Base-by-base conservation (phyloP, 2,113 vertebrate genomes). In the Junco hyemalis region DNA sequence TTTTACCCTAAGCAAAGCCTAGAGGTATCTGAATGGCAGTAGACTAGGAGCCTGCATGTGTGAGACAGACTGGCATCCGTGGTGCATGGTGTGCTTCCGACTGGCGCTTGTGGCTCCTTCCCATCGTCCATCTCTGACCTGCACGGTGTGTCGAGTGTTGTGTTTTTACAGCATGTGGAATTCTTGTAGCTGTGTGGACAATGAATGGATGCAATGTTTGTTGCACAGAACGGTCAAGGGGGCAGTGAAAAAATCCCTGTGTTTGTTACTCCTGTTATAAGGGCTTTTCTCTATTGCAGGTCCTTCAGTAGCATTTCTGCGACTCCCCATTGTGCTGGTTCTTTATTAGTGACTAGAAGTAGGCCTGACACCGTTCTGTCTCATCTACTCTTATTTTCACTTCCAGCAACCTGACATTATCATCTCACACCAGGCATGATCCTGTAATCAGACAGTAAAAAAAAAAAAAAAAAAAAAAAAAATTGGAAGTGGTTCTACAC, bases 1-100 rank as follows among this genome's bases (percentile, higher is more conserved):
- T 93, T 93, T 89, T 80, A 70, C 87, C 69, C 91, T 90, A 96
- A 96, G 79, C 93, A 94, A 90, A 91, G 44, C 91, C 84, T 81
- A 96, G 81, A 95, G 91, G 81, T 77, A 83, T 81, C 63, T 82
- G 95, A 96, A 90, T 90, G 93, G 88, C 81, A 85, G 95, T 87
- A 84, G 86, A 93, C 63, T 91, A 97, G 96, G 94, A 96, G 94
- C 87, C 84, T 97, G 96, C 97, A 97, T 96, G 96, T 95, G 84
- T 65, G 92, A 90, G 92, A 95, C 84, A 47, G 71, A 93, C 88
- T 83, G 94, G 93, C 80, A 90, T 96, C 92, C 44, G 35, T 82
- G 76, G 65, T 97, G 96, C 97, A 97, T 97, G 96, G 72, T 31
- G 57, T 96, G 97, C 97, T 98, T 95, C 95, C 29, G 90, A 90